Evolutionary conservation across 1,140 invertebrate species (phyloP), one percentile per base, ranked within the genome.

Genomic region (Dryas iulia): DNA sequence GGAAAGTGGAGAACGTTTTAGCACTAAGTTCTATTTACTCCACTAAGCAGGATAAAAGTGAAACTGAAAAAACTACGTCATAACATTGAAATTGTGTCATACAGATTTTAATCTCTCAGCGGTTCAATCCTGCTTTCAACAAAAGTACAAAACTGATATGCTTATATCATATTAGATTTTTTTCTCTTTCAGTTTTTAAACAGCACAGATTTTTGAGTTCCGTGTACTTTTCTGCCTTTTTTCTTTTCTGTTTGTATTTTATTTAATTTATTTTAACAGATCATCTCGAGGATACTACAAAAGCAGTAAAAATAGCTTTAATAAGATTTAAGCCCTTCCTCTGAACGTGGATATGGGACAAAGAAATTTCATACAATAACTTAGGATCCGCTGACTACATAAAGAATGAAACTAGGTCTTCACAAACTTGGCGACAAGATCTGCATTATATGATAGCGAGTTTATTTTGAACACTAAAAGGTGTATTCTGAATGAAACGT

Each of bases 341-440:
- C 24, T n/a, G 23, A 54, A 12, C 4, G 10, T 24, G 23, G 21
- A 54, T 24, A 25, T 54, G 5, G 24, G 8, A 53, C 23, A 54
- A 25, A 25, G 11, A 14, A 54, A 54, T 54, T 25, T 54, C 53
- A 54, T 54, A 54, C 23, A 54, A 54, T 25, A 54, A 25, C 53
- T 1, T 14, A 54, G 23, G n/a, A 54, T 54, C 6, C 23, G 6
- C 3, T 54, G 53, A 25, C 23, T 24, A 25, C 24, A 12, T 54
- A 54, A 25, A 54, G 53, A 54, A 54, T 54, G 24, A 25, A 54
- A 54, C 53, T 54, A 54, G 53, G 53, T 54, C 53, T 54, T 54
- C 53, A 54, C 53, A 25, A 54, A 54, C 12, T 25, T 54, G 21
- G 52, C 12, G 23, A 54, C 53, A 24, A 54, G 23, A 54, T 24